These are phyloP conservation scores for Limnothrissa miodon DNA, from an alignment of 2,113 vertebrate species.

Conservation along the genomic window DNA sequence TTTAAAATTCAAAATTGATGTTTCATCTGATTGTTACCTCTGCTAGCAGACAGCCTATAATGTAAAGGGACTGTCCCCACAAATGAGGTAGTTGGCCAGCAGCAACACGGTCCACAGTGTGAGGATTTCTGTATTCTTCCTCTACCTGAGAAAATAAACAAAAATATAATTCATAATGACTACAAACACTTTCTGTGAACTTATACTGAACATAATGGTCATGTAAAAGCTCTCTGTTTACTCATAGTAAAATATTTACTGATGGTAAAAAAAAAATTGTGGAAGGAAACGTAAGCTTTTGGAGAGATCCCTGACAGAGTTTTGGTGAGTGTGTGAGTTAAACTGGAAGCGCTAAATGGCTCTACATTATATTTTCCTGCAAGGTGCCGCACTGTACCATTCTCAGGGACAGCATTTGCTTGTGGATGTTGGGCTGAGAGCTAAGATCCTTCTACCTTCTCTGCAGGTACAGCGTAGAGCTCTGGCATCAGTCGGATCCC, in stretches of 20 bases:
- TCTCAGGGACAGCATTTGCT: background rate
- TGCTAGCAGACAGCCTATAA: constrained; percentile 84
- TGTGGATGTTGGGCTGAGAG: background rate
- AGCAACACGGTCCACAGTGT: constrained; percentile 85
- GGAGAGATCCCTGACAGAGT: no score
- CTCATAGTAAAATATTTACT: no score
- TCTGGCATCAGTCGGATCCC: constrained; percentile 93
- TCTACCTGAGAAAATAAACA: constrained; percentile 89
- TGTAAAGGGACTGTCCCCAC: constrained; percentile 97
- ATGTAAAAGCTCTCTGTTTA: no score
- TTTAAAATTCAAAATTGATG: background rate
- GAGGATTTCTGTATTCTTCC: constrained; percentile 89
- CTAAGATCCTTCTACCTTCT: constrained; percentile 77
- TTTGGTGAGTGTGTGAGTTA: no score
- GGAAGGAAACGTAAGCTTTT: no score
- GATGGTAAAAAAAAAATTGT: no score
- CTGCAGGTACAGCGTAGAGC: constrained; percentile 84
- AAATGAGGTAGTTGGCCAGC: constrained; percentile 91
- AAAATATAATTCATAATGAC: no score
- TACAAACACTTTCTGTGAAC: no score
- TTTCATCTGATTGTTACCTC: constrained; percentile 74
- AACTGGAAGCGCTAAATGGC: no score
- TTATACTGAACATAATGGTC: no score
- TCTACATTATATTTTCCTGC: no score
- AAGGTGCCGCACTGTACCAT: background rate